Conservation (phyloP, 30 jellyfish, hydroid and myxozoan genomes). For the Chironex yamaguchii region DNA sequence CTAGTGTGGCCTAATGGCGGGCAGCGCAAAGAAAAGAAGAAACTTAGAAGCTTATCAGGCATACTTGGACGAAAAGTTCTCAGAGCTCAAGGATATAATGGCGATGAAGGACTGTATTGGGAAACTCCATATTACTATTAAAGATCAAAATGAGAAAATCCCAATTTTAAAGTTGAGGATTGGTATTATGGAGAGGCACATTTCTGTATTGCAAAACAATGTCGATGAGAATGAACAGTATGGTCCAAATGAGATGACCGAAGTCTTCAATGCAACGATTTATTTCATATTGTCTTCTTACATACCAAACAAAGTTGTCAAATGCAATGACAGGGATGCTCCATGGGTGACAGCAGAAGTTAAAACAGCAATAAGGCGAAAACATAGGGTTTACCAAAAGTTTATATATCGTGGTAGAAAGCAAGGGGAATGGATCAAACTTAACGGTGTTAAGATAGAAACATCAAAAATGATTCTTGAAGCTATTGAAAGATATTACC, state of each 20-base stretch:
- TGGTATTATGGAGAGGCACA: slow-evolving; percentile 27
- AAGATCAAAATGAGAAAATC: slow-evolving; percentile 9
- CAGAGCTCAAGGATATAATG: background rate
- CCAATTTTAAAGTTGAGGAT: background rate
- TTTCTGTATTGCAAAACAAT: background rate
- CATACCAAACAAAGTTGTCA: slow-evolving; percentile 20
- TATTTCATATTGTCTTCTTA: slow-evolving; percentile 8
- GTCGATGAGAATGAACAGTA: slow-evolving; percentile 44
- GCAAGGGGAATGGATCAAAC: slow-evolving; percentile 29
- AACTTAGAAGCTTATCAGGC: background rate
- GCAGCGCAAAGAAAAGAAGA: slow-evolving; percentile 1
- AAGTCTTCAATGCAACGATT: slow-evolving; percentile 7
- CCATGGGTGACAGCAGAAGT: slow-evolving; percentile 20
- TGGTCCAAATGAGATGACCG: slow-evolving; percentile 28
- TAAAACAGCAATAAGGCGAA: slow-evolving; percentile 24
- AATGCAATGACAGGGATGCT: slow-evolving; percentile 21
- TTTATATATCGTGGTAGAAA: background rate
- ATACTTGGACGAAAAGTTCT: no score
- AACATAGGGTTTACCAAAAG: no score
- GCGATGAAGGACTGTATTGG: slow-evolving; percentile 15
- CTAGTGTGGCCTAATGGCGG: slow-evolving; percentile 11
- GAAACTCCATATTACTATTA: background rate
- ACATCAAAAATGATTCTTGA: slow-evolving; percentile 30
- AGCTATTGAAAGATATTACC: slow-evolving; percentile 29
- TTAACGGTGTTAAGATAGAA: slow-evolving; percentile 3